Percentiles rank a stretch among this genome's conserved stretches.
phyloP scores from a whole-genome alignment of 2,888 invertebrate genomes.

The Alentia gelatinosa region DNA sequence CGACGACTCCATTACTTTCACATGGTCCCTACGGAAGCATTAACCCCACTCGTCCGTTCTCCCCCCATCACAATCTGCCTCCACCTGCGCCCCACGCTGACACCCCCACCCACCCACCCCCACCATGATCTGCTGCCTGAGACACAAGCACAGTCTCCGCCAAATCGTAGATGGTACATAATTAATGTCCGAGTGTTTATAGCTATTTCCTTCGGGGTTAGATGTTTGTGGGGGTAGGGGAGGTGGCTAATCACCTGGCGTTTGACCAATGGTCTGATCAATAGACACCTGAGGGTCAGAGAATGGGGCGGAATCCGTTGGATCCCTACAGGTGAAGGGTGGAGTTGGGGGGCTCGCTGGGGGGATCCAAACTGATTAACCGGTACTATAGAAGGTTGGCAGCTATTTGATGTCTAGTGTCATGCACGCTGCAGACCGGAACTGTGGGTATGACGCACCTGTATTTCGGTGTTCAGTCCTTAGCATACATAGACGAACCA shows the following conservation, averaged over 20 bases:
- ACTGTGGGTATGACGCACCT: no score
- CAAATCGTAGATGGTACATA: not conserved
- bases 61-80: no score
- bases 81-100: not conserved
- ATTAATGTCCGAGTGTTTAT: not conserved
- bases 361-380: not conserved
- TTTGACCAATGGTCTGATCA: not conserved
- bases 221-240: not conserved
- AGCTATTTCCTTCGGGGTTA: no score
- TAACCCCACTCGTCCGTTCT: not conserved
- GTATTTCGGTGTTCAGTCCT: no score
- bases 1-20: not conserved
- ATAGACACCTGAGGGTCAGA: not conserved
- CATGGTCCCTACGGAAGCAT: not conserved
- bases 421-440: not conserved
- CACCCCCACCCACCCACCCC: not conserved
- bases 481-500: no score
- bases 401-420: not conserved
- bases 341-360: not conserved
- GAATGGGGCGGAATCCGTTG: not conserved
- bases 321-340: not conserved
- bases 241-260: not conserved
- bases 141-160: not conserved
- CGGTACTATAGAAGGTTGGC: not conserved
- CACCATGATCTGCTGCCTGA: not conserved